Evolutionary conservation across 2,113 vertebrate genomes (phyloP), one percentile per base, ranked within the genome.

Genomic region (Arizona elegans): DNA sequence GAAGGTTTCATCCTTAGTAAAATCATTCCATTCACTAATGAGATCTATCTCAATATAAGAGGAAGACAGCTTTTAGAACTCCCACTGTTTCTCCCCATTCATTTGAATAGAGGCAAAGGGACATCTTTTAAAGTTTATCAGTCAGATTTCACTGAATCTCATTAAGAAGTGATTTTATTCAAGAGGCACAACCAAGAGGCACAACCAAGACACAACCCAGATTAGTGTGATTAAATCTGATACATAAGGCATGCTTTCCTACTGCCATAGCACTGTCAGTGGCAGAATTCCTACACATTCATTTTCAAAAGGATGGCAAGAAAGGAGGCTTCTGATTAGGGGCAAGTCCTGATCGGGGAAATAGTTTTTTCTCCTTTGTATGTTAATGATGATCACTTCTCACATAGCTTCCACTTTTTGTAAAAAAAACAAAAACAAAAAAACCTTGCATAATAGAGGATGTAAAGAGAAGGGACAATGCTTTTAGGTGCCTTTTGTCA

Each of bases 91-190:
- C 95, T 94, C 87, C 94, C 95, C 26, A 94, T 98, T 98, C 97
- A 97, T 98, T 97, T 98, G 97, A 98, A 97, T 97, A 97, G 97
- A 95, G 97, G 97, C 97, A 97, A 98, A 97, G 97, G 97, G 97
- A 96, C 96, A 97, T 95, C 92, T 97, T 97, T 98, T 97, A 97
- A 96, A 97, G 96, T 97, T 97, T 98, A 97, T 98, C 97, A 97
- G 97, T 70, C 70, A 97, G 96, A 97, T 96, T 95, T 97, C 96
- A 93, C 94, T 95, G 97, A 97, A 97, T 97, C 97, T 98, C 97
- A 98, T 98, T 98, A 98, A 97, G 97, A 97, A 96, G 96, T 95
- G 33, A 94, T 97, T 97, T 98, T 97, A 97, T 96, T 98, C 97
- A 97, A 97, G 98, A 98, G 43, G 3, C 43, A 47, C 43, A 47